Conservation (phyloP, 2,113 vertebrate species). For the Euleptes europaea region DNA sequence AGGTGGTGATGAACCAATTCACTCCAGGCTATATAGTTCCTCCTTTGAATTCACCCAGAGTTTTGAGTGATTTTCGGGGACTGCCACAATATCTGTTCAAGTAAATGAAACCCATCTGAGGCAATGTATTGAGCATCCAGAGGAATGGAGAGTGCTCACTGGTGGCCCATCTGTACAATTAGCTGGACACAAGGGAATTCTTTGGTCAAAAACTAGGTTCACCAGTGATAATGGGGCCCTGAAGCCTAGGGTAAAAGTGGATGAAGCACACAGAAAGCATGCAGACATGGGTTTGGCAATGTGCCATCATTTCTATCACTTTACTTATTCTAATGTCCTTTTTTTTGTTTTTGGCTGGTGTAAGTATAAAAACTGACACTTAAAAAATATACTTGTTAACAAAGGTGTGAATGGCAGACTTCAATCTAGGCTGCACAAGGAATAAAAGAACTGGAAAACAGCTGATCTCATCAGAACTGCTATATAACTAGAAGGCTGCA, state of each 20-base stretch:
- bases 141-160: background rate
- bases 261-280: background rate
- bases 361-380: background rate
- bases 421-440: too few relatives aligned
- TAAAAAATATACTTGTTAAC: background rate
- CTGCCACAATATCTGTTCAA: background rate
- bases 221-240: too few relatives aligned
- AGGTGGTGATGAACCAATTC: background rate
- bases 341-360: background rate
- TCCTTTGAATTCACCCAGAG: background rate
- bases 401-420: background rate
- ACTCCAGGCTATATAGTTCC: background rate
- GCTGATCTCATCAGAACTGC: background rate
- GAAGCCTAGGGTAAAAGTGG: background rate
- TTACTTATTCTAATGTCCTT: background rate
- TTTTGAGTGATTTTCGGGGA: background rate
- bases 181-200: background rate
- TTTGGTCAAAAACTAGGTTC: background rate
- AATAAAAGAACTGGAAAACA: background rate
- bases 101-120: background rate
- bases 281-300: background rate
- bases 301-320: background rate
- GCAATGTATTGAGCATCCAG: background rate
- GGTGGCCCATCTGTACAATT: background rate
- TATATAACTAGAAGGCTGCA: background rate